Evolutionary conservation across 2,888 invertebrate genomes (phyloP), one percentile per base, ranked within the genome.

Genomic region (Cinara cedri): DNA sequence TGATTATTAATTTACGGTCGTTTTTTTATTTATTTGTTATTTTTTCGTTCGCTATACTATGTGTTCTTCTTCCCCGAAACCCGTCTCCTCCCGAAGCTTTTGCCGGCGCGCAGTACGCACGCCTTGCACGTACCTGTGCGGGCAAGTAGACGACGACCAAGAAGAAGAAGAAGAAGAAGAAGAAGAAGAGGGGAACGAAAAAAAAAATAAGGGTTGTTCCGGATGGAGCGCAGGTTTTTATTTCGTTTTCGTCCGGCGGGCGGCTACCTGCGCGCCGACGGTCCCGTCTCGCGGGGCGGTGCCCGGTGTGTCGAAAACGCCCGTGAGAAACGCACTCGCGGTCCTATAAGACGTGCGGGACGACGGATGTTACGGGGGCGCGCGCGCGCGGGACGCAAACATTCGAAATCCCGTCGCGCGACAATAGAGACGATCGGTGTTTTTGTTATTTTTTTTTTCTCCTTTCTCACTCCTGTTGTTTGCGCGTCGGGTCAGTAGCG

Each of bases 401-500:
- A 60, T 72, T 72, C n/a, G 46, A 46, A 26, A 60, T 60, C 72
- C 60, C 46, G 46, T 60, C 72, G 57, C 16, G 9, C 49, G 62
- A 74, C 72, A 62, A 62, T 34, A 34, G 62, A 34, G 34, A 34
- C 3, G 34, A 4, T 34, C 6, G 3, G 3, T 34, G 3, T 34
- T 34, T 34, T 34, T 34, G 6, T 34, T 34, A 4, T 34, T 34
- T 34, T 6, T 34, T 34, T 6, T 34, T 34, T 6, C 62, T 42
- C 51, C 62, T 74, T 74, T n/a, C n/a, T n/a, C n/a, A n/a, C n/a
- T n/a, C n/a, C n/a, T n/a, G n/a, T n/a, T n/a, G n/a, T n/a, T n/a
- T n/a, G n/a, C n/a, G 62, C 34, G 62, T 62, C 72, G 6, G 51
- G 72, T 74, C 62, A 62, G 72, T 60, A 74, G 62, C 51, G 72